Evolutionary conservation across 2,888 invertebrate species (phyloP), one percentile per base, ranked within the genome.

Genomic region (Hipparchia semele): DNA sequence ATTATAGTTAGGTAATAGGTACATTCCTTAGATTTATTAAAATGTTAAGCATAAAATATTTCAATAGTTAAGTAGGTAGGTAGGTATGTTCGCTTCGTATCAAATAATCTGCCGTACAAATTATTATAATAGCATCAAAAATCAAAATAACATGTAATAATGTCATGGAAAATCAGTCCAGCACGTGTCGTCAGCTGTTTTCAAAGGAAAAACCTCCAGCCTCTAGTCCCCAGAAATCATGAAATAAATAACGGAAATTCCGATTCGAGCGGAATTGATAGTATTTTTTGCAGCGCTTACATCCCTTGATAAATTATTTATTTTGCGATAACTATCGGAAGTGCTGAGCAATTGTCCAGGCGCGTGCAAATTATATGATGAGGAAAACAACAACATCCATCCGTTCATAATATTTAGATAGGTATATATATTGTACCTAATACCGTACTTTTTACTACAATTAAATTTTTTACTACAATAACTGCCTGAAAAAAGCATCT

Each of bases 231-330:
- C 39, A 62, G 62, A 75, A 70, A 60, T 46, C 62, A 62, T 73
- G 33, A 54, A 61, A 33, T 56, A 73, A 51, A 64, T 51, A 75
- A 65, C 73, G 77, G 76, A 75, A 74, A 76, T 76, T 70, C 74
- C 72, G 75, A 69, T 69, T 72, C 33, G 75, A 76, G 73, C 79
- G 79, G 79, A 78, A 78, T 76, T 76, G 80, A 79, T 79, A 80
- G 73, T 73, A 74, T 75, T 83, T 85, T 86, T 84, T 82, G 83
- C 84, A 81, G 80, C 79, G 75, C 77, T 77, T 78, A 33, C 81
- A 79, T 84, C 84, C 85, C 79, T 76, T 81, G 86, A 86, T 86
- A 85, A 82, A 39, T 39, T 39, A 39, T 39, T 39, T 39, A 39
- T 39, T 70, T 70, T 60, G 67, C 72, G 83, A 84, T 84, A 84